Percentiles rank a stretch among this genome's conserved stretches.
Evolutionary conservation across 2,888 invertebrate genomes (phyloP).

Genomic region (Marronus borbonicus): DNA sequence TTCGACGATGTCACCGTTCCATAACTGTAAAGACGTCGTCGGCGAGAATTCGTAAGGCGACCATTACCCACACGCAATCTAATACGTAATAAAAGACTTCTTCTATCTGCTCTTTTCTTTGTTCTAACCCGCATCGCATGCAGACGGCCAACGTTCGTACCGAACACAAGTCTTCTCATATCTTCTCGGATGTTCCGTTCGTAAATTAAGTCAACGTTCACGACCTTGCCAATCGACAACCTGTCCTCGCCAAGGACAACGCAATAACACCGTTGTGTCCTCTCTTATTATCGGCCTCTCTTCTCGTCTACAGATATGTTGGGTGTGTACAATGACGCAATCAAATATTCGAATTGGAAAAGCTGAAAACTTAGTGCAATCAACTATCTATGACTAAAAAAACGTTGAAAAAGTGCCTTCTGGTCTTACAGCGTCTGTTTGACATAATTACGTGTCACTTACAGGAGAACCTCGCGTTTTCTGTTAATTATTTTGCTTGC

Average conservation of each 20-base stretch:
- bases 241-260: conserved; percentile 39
- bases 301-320: too few relatives aligned
- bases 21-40: conserved; percentile 8
- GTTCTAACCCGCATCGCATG: neutral
- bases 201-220: conserved; percentile 24
- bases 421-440: too few relatives aligned
- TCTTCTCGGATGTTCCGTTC: neutral
- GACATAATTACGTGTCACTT: too few relatives aligned
- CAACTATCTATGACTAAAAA: too few relatives aligned
- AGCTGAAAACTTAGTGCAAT: too few relatives aligned
- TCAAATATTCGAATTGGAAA: too few relatives aligned
- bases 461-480: too few relatives aligned
- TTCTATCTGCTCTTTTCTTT: neutral
- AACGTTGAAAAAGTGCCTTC: too few relatives aligned
- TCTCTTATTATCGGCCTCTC: neutral
- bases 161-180: neutral
- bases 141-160: neutral
- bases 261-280: conserved; percentile 15
- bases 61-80: conserved; percentile 10
- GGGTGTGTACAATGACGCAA: too few relatives aligned
- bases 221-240: conserved; percentile 24
- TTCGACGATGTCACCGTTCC: neutral
- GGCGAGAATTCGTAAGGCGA: neutral
- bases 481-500: too few relatives aligned
- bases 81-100: conserved; percentile 24